Conservation (phyloP, 2,797 vertebrate species). For the Cottoperca gobio region DNA sequence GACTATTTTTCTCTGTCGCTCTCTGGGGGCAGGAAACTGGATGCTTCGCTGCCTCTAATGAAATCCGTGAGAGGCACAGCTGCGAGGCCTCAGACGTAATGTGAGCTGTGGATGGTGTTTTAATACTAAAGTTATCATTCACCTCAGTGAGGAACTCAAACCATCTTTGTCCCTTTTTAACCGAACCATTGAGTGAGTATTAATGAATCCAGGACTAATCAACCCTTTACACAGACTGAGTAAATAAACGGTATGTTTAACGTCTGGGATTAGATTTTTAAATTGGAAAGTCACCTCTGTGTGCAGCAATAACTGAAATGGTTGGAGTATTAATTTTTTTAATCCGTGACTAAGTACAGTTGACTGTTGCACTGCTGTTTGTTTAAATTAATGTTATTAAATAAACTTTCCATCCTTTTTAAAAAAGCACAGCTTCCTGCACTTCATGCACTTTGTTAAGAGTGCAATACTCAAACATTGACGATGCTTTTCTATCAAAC, state of each 20-base stretch:
- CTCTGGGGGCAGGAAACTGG: not conserved
- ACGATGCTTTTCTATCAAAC: conserved; percentile 32
- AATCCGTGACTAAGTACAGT: not conserved
- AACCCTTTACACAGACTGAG: not conserved
- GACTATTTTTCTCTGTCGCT: conserved; percentile 18
- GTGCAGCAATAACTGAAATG: not conserved
- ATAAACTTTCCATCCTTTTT: conserved; percentile 13
- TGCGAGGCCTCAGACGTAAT: not conserved
- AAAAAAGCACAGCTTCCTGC: not conserved
- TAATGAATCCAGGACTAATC: conserved; percentile 20
- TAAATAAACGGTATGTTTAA: not conserved
- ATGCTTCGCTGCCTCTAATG: conserved; percentile 30
- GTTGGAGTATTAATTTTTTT: not conserved
- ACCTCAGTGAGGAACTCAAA: conserved; percentile 5
- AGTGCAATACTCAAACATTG: conserved; percentile 17
- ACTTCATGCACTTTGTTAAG: conserved; percentile 1
- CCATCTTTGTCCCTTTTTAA: conserved; percentile 1
- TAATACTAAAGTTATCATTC: conserved; percentile 30
- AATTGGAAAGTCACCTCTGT: not conserved
- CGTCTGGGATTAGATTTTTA: conserved; percentile 28
- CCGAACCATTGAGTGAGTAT: not conserved
- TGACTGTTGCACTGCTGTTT: not conserved
- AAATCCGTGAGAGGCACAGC: conserved; percentile 14
- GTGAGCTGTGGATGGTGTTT: conserved; percentile 13
- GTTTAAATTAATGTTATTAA: conserved; percentile 1